Conservation (phyloP, 2,113 vertebrate genomes). For the Notarius lentiginosus region DNA sequence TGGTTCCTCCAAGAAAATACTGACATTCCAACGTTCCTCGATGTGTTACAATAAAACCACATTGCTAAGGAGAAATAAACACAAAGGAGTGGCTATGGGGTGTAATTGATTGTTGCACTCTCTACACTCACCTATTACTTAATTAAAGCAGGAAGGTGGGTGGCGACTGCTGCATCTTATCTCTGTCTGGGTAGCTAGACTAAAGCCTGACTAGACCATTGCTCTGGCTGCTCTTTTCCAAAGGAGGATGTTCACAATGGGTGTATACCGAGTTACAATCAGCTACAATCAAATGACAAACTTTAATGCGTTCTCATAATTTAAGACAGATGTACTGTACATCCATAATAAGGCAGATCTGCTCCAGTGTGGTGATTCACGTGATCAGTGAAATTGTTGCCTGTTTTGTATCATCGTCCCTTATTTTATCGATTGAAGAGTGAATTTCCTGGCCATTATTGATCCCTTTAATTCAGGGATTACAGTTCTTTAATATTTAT, state of each 20-base stretch:
- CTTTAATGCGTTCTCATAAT: neutral
- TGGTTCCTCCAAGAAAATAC: neutral
- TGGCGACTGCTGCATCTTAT: slow-evolving; percentile 58
- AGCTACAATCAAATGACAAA: neutral
- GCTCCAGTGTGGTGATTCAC: neutral
- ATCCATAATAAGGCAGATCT: neutral
- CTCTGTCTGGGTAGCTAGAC: slow-evolving; percentile 41
- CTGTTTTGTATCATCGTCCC: neutral
- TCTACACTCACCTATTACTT: slow-evolving; percentile 58
- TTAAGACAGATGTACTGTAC: neutral
- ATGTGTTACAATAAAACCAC: slow-evolving; percentile 41
- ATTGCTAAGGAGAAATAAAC: slow-evolving; percentile 12
- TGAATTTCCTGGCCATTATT: neutral
- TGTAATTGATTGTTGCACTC: slow-evolving; percentile 66
- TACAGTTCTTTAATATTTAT: neutral
- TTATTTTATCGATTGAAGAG: neutral
- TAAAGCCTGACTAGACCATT: slow-evolving; percentile 35
- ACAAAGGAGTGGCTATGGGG: neutral
- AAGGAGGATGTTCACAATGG: neutral
- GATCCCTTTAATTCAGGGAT: neutral
- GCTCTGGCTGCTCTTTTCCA: neutral
- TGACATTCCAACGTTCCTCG: slow-evolving; percentile 3
- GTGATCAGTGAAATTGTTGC: neutral
- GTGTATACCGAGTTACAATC: neutral
- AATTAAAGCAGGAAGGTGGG: slow-evolving; percentile 62